Percentiles rank a stretch among this genome's conserved stretches.
phyloP scores from a whole-genome alignment of 1,140 invertebrate genomes.

The Platyscapa corneri region DNA sequence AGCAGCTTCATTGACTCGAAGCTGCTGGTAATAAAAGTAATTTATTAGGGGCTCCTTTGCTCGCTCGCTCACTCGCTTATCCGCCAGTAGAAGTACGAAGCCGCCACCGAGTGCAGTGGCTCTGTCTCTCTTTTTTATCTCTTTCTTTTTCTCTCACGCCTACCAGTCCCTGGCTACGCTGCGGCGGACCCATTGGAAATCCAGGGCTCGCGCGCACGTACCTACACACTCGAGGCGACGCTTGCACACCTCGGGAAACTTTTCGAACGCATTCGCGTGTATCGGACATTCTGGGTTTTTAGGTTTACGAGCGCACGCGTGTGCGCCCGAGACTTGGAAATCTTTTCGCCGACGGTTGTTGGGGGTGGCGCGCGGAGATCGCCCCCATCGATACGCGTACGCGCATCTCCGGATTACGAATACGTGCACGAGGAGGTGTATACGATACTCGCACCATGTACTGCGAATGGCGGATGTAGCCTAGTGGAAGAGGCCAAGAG shows the following conservation, averaged over 20 bases:
- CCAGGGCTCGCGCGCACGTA: neutral
- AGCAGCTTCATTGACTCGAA: conserved; percentile 34
- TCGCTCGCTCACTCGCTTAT: neutral
- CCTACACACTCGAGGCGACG: neutral
- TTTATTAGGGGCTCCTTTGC: conserved; percentile 35
- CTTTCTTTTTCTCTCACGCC: neutral
- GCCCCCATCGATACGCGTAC: neutral
- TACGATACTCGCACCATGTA: neutral
- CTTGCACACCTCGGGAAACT: no score
- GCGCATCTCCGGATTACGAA: neutral
- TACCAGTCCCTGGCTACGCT: no score
- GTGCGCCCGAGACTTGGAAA: neutral
- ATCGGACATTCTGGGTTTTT: conserved; percentile 40
- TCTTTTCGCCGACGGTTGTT: neutral
- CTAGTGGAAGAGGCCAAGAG: neutral
- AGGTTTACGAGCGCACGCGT: conserved; percentile 37
- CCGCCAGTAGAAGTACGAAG: conserved; percentile 14
- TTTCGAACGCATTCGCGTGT: neutral
- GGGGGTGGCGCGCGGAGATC: neutral
- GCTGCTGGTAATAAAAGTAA: conserved; percentile 47
- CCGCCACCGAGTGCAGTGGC: no score
- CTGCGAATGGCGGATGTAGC: neutral
- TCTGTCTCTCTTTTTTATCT: neutral
- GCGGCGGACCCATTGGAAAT: no score
- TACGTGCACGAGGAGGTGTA: neutral